Evolutionary conservation across 2,888 invertebrate species (phyloP).

Genomic region (Eupithecia abbreviata): DNA sequence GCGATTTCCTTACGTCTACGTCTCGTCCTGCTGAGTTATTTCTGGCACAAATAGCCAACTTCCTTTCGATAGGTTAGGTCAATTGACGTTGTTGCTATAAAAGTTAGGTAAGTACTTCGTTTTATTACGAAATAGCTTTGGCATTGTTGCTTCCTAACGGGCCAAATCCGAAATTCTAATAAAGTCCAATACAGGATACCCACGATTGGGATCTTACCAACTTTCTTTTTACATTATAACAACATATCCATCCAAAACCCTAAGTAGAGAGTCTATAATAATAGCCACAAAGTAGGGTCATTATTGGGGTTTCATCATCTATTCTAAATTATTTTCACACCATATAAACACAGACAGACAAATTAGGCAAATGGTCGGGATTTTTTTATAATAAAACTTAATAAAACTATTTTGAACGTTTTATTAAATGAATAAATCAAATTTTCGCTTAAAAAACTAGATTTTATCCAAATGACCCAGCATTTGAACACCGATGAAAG

Average conservation of each 20-base stretch:
- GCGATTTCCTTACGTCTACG: conserved; percentile 60
- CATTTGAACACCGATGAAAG: conserved; percentile 4
- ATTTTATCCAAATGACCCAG: neutral
- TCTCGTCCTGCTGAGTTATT: conserved; percentile 58
- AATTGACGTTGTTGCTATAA: conserved; percentile 21
- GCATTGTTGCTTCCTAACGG: neutral
- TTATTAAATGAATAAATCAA: neutral
- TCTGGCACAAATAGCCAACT: conserved; percentile 59
- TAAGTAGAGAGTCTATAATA: neutral
- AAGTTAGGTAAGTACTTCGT: neutral
- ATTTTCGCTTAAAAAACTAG: neutral
- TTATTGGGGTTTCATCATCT: neutral
- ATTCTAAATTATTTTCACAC: neutral
- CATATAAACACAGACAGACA: neutral
- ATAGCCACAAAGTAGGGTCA: neutral
- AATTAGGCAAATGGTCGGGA: neutral
- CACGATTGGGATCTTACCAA: neutral
- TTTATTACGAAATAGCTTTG: neutral
- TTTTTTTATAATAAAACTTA: neutral
- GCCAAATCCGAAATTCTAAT: neutral
- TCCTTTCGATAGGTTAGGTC: conserved; percentile 52
- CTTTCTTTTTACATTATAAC: neutral
- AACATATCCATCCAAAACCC: neutral
- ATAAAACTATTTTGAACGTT: neutral
- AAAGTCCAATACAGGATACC: neutral